Conservation (phyloP, 2,888 invertebrate genomes). For the Branchipolynoe longqiensis region DNA sequence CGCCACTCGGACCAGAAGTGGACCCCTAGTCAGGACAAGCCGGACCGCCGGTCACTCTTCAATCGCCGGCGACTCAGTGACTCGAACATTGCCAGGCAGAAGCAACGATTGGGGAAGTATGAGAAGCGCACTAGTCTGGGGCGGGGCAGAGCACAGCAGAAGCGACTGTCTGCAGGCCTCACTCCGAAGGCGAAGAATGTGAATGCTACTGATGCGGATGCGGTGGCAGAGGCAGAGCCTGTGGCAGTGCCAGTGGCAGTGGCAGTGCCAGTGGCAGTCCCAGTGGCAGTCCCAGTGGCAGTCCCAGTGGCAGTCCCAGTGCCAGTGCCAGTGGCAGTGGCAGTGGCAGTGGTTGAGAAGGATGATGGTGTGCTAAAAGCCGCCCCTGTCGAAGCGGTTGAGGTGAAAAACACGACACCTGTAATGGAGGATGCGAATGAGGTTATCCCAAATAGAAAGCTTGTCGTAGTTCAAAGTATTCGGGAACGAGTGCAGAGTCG, state of each 20-base stretch:
- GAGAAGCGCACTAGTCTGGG: constrained; percentile 22
- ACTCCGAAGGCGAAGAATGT: too few relatives aligned
- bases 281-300: too few relatives aligned
- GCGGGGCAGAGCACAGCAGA: not conserved
- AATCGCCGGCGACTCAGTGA: constrained; percentile 30
- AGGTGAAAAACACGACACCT: not conserved
- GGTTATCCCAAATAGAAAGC: constrained; percentile 34
- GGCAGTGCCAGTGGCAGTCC: too few relatives aligned
- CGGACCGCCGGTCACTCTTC: not conserved
- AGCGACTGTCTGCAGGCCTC: not conserved
- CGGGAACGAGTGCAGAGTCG: constrained; percentile 60
- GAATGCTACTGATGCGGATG: too few relatives aligned
- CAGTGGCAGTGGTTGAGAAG: too few relatives aligned
- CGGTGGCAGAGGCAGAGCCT: too few relatives aligned
- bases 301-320: constrained; percentile 21
- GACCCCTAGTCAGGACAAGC: constrained; percentile 12
- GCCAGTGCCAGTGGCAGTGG: constrained; percentile 14
- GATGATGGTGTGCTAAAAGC: not conserved
- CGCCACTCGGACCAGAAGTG: constrained; percentile 43
- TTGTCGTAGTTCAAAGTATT: constrained; percentile 58
- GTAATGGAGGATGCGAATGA: constrained; percentile 47
- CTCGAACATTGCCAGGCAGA: constrained; percentile 41
- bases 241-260: too few relatives aligned
- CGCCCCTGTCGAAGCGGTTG: not conserved
- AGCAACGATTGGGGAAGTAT: constrained; percentile 30